Evolutionary conservation across 2,888 invertebrate genomes (phyloP).

Genomic region (Hydrotaea diabolus): DNA sequence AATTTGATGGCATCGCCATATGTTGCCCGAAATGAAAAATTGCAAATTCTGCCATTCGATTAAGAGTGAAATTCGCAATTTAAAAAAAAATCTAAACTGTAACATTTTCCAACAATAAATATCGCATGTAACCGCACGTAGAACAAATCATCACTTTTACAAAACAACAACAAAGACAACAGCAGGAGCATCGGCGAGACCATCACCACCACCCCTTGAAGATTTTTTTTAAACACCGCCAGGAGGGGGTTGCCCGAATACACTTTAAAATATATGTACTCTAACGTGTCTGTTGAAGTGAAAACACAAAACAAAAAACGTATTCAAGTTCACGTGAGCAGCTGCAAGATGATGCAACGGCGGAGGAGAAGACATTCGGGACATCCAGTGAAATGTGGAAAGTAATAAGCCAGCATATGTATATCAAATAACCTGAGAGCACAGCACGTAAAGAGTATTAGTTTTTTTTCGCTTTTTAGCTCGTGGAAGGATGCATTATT

Average conservation of each 20-base stretch:
- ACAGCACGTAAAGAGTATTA: not conserved
- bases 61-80: slow-evolving; percentile 60
- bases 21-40: slow-evolving; percentile 73
- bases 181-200: not conserved
- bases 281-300: slow-evolving; percentile 4
- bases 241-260: slow-evolving; percentile 59
- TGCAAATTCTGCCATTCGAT: slow-evolving; percentile 67
- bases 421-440: slow-evolving; percentile 47
- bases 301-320: not conserved
- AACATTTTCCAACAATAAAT: slow-evolving; percentile 63
- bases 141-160: slow-evolving; percentile 67
- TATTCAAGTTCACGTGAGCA: slow-evolving; percentile 46
- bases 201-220: slow-evolving; percentile 57
- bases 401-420: slow-evolving; percentile 34
- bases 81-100: slow-evolving; percentile 59
- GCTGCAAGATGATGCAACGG: slow-evolving; percentile 56
- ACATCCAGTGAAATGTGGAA: not conserved
- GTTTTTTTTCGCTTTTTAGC: slow-evolving; percentile 19
- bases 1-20: slow-evolving; percentile 73
- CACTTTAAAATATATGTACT: slow-evolving; percentile 39
- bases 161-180: slow-evolving; percentile 30
- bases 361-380: not conserved
- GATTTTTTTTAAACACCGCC: slow-evolving; percentile 39
- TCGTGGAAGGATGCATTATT: slow-evolving; percentile 55
- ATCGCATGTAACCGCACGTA: slow-evolving; percentile 68